Base-by-base conservation (phyloP, 2,888 invertebrate genomes). In the Oligia latruncula region DNA sequence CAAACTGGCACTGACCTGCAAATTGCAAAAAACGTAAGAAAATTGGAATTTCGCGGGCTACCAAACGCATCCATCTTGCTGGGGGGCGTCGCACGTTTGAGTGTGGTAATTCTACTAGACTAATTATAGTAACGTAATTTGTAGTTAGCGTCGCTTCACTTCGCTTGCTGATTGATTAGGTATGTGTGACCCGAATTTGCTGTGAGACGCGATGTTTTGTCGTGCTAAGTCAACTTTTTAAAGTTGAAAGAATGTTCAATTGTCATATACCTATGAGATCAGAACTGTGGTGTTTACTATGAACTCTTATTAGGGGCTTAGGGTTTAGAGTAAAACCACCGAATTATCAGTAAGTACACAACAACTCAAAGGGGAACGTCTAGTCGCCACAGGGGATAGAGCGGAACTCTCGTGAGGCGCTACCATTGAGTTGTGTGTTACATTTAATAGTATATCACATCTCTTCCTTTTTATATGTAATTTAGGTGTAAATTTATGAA, bases 161-260 rank as follows among this genome's bases (percentile, higher is more conserved):
- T 82, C 15, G 55, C 46, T 43, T 77, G 52, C 35, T 78, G 68
- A 78, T 83, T 83, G 68, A 78, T 83, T 83, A 43, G 43, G 35
- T 64, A 52, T 43, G 43, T 64, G 29, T 78, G 64, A 60, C 83
- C 68, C 35, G 20, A 67, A 72, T 58, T 17, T 6, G 5, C 68
- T 23, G 4, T n/a, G 17, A 52, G 35, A 40, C 40, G 13, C 49
- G 68, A 64, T 9, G 20, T 40, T 60, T 60, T 65, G 11, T 20
- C 40, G 17, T 64, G 0, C 20, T n/a, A 66, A 49, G 49, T 71
- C 9, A n/a, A 64, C 11, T 60, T 60, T 79, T 62, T 17, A 9
- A 73, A 55, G 46, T 68, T 67, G 15, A 6, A 35, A 2, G 3
- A 74, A 55, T 68, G 5, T 74, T 40, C 29, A 55, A 71, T 43